phyloP scores from a whole-genome alignment of 1,140 invertebrate genomes.

The Ceratina australensis region DNA sequence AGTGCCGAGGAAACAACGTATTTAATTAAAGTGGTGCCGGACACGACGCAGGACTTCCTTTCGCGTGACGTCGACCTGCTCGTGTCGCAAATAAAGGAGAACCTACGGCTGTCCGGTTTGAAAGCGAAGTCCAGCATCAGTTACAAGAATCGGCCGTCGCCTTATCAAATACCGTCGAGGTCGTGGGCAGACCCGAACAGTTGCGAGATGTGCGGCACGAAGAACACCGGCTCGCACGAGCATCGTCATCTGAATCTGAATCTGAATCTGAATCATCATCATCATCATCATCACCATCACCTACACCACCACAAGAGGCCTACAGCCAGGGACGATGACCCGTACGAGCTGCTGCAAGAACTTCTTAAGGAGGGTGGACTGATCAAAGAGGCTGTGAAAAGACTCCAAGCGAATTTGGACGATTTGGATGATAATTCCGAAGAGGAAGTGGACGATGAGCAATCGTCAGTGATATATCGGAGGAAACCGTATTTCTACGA shows the following conservation, averaged over 20 bases:
- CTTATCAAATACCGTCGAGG: conserved; percentile 81
- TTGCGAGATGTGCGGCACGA: conserved; percentile 75
- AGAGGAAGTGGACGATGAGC: conserved; percentile 75
- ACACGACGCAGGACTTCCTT: conserved; percentile 77
- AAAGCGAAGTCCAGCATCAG: conserved; percentile 75
- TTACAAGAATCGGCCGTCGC: conserved; percentile 80
- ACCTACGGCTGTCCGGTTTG: conserved; percentile 81
- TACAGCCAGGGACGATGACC: conserved; percentile 79
- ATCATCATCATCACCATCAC: conserved; percentile 39
- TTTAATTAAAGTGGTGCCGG: conserved; percentile 76
- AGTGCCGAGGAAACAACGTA: conserved; percentile 77
- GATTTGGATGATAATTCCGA: conserved; percentile 63
- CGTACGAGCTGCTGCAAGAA: conserved; percentile 84
- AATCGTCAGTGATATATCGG: conserved; percentile 63
- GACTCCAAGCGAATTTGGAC: conserved; percentile 81
- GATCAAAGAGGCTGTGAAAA: conserved; percentile 86
- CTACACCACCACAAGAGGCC: conserved; percentile 67
- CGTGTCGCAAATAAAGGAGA: conserved; percentile 86
- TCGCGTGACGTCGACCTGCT: conserved; percentile 83
- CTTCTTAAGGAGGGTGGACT: conserved; percentile 83
- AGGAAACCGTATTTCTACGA: conserved; percentile 70
- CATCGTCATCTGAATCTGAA: conserved; percentile 47
- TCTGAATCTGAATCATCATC: too few relatives aligned
- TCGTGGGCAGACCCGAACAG: conserved; percentile 75
- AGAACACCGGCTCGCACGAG: conserved; percentile 41